A percentile compares a stretch with the other conserved stretches of the same genome.
phyloP scores from a whole-genome alignment of 2,888 invertebrate species.

The Liodrosophila aerea region DNA sequence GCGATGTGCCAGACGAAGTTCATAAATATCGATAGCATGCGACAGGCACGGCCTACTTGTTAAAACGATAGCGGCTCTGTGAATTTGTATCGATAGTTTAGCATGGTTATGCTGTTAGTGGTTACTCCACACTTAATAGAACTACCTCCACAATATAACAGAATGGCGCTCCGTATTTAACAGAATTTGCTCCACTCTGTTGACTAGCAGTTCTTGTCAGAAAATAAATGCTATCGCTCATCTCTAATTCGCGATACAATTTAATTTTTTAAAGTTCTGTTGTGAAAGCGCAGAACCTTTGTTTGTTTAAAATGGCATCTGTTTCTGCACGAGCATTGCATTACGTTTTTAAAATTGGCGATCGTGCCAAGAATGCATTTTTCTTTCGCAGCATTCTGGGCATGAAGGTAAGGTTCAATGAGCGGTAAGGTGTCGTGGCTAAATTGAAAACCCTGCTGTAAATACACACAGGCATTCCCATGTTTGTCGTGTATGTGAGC shows the following conservation, averaged over 20 bases:
- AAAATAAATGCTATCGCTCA: not conserved
- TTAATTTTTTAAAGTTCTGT: constrained; percentile 11
- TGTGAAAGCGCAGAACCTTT: not conserved
- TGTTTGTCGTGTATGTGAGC: not conserved
- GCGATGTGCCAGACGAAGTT: constrained; percentile 29
- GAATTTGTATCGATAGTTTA: too few relatives aligned
- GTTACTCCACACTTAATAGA: too few relatives aligned
- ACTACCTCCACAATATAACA: too few relatives aligned
- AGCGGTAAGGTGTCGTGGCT: not conserved
- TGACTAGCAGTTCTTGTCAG: too few relatives aligned
- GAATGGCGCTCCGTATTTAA: too few relatives aligned
- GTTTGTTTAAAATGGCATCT: constrained; percentile 44
- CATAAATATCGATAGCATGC: constrained; percentile 31
- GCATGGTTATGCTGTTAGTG: too few relatives aligned
- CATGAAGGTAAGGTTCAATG: constrained; percentile 90
- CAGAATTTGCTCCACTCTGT: too few relatives aligned
- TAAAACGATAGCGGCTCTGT: too few relatives aligned
- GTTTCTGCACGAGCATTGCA: constrained; percentile 92
- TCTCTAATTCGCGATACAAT: constrained; percentile 1
- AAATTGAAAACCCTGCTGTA: constrained; percentile 12
- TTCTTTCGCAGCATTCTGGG: constrained; percentile 96
- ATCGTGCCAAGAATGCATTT: constrained; percentile 91
- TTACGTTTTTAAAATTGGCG: constrained; percentile 97
- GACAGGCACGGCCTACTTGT: constrained; percentile 6
- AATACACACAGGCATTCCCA: not conserved